phyloP scores from a whole-genome alignment of 2,113 vertebrate species.

The Paedocypris sp. region DNA sequence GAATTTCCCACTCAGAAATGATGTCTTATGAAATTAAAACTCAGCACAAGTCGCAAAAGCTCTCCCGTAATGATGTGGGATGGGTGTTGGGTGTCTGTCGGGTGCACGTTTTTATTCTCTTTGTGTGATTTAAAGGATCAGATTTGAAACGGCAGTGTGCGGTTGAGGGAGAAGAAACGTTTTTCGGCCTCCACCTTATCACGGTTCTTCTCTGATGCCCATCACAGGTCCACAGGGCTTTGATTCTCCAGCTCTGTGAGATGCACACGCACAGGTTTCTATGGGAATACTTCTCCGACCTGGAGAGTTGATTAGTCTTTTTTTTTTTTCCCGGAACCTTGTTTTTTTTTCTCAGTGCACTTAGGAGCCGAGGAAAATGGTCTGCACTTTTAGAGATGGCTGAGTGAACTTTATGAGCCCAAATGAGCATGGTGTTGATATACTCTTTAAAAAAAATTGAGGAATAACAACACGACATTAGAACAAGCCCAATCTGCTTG shows the following conservation, averaged over 20 bases:
- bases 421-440: not conserved
- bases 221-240: not conserved
- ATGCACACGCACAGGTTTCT: not conserved
- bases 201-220: constrained; percentile 20
- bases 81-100: not conserved
- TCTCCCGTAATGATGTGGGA: constrained; percentile 27
- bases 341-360: not conserved
- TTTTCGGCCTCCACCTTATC: not conserved
- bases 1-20: constrained; percentile 23
- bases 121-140: constrained; percentile 19
- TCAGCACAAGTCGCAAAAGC: constrained; percentile 27
- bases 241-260: not conserved
- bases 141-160: not conserved
- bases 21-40: constrained; percentile 35
- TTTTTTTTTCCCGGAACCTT: constrained; percentile 27
- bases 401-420: not conserved
- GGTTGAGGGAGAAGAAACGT: not conserved
- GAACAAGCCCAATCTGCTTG: too few species aligned
- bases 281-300: constrained; percentile 22
- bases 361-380: not conserved
- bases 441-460: not conserved
- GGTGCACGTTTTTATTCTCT: constrained; percentile 40
- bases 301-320: constrained; percentile 26
- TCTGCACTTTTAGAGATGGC: not conserved
- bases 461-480: too few species aligned